Evolutionary conservation across 2,888 invertebrate species (phyloP), one percentile per base, ranked within the genome.

Genomic region (Tanytarsus gracilentus): DNA sequence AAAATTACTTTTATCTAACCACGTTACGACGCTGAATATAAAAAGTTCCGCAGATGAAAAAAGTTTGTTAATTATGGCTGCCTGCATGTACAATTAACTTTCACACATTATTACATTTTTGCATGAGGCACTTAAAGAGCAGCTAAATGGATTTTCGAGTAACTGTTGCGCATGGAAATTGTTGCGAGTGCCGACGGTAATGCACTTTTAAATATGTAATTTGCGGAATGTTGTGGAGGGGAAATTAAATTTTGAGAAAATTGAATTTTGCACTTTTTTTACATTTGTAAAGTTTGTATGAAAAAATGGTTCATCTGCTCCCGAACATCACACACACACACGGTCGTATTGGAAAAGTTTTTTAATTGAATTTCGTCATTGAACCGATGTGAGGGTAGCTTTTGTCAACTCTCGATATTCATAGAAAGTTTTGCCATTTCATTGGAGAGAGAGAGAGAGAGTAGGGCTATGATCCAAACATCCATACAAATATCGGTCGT

Each of bases 61-160:
- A 58, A 58, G 18, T 58, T 58, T 58, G 58, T 58, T 58, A 51
- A 29, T 29, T 51, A 58, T 27, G 14, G 27, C 16, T 44, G 14
- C 11, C 39, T 14, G 26, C 39, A 52, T 56, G 55, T 58, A 48
- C 16, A 58, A 58, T 58, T 58, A 58, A 58, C 58, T 58, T 26
- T 21, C 14, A 25, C 21, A 55, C 53, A 55, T 21, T 23, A 23
- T 36, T 39, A 18, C 18, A 16, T 7, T 3, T 16, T n/a, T n/a
- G 7, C 3, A 40, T 40, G 49, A 14, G 25, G 23, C 26, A 49
- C n/a, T 7, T 8, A 14, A 44, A 21, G 16, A n/a, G 23, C 30
- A 53, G 33, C 40, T 39, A 56, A 56, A 39, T 25, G 40, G 25
- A 27, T 39, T 56, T 56, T 48, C 21, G 48, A 26, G 48, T 48